A percentile compares a stretch with the other conserved stretches of the same genome.
Evolutionary conservation across 1,140 invertebrate genomes (phyloP).

Genomic region (Meloidogyne floridensis): DNA sequence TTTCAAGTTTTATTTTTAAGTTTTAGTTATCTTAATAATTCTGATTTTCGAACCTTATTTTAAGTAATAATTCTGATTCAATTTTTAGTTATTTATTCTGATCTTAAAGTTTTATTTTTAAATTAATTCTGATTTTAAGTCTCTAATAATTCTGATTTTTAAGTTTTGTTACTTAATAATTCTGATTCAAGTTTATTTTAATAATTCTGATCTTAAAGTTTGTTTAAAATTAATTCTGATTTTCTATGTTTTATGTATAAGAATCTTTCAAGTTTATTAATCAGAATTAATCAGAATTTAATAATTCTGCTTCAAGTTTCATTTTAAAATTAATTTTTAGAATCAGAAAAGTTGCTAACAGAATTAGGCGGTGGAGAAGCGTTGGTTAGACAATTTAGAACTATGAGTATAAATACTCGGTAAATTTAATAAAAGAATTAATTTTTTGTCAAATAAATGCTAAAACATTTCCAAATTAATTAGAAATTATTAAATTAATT

Average conservation of each 20-base stretch:
- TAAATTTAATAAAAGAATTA: background rate
- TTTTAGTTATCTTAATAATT: too few relatives aligned
- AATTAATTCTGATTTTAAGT: too few relatives aligned
- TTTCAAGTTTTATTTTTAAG: too few relatives aligned
- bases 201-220: too few relatives aligned
- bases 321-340: background rate
- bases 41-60: background rate
- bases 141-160: too few relatives aligned
- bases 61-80: background rate
- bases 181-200: too few relatives aligned
- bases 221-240: too few relatives aligned
- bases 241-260: background rate
- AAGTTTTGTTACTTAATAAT: too few relatives aligned
- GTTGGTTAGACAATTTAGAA: slow-evolving; percentile 20
- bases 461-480: background rate
- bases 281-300: background rate
- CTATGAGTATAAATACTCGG: slow-evolving; percentile 7
- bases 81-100: too few relatives aligned
- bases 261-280: too few relatives aligned
- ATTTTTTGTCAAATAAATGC: background rate
- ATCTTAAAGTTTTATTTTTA: too few relatives aligned
- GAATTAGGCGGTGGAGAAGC: slow-evolving; percentile 23
- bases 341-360: slow-evolving; percentile 17
- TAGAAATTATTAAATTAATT: background rate
- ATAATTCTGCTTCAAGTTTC: background rate